Evolutionary conservation across 2,113 vertebrate species (phyloP).

Genomic region (Polypterus senegalus): DNA sequence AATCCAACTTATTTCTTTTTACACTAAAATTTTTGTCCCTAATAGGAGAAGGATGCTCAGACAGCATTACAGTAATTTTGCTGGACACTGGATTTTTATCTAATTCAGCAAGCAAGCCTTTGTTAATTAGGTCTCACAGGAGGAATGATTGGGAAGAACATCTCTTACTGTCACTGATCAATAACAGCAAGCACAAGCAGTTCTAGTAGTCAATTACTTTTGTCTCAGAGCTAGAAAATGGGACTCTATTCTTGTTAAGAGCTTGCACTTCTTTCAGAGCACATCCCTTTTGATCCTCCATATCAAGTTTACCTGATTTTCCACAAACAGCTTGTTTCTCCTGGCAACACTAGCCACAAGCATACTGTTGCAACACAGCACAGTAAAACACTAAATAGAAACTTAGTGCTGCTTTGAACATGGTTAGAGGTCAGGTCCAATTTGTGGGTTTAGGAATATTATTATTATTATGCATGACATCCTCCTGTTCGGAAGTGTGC

Average conservation of each 20-base stretch:
- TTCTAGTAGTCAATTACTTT: slow-evolving; percentile 38
- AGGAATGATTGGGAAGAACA: slow-evolving; percentile 30
- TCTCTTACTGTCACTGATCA: slow-evolving; percentile 41
- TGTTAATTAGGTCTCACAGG: slow-evolving; percentile 58
- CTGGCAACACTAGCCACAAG: too few species aligned
- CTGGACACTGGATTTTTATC: slow-evolving; percentile 51
- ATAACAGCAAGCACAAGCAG: slow-evolving; percentile 32
- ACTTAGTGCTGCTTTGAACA: too few species aligned
- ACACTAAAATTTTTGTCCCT: slow-evolving; percentile 37
- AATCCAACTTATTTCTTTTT: slow-evolving; percentile 26
- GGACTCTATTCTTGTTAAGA: slow-evolving; percentile 26
- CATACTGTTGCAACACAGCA: too few species aligned
- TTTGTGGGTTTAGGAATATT: too few species aligned
- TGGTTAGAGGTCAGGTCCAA: too few species aligned
- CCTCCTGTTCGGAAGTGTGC: too few species aligned
- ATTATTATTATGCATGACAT: too few species aligned
- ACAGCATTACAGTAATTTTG: slow-evolving; percentile 49
- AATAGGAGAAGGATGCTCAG: slow-evolving; percentile 42
- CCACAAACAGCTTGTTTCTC: too few species aligned
- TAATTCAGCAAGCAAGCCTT: slow-evolving; percentile 57
- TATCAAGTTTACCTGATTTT: background rate
- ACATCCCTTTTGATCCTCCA: background rate
- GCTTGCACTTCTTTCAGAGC: slow-evolving; percentile 15
- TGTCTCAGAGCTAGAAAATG: slow-evolving; percentile 29
- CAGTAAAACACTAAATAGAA: too few species aligned